phyloP scores from a whole-genome alignment of 2,888 invertebrate species.

The Aethes cnicana region DNA sequence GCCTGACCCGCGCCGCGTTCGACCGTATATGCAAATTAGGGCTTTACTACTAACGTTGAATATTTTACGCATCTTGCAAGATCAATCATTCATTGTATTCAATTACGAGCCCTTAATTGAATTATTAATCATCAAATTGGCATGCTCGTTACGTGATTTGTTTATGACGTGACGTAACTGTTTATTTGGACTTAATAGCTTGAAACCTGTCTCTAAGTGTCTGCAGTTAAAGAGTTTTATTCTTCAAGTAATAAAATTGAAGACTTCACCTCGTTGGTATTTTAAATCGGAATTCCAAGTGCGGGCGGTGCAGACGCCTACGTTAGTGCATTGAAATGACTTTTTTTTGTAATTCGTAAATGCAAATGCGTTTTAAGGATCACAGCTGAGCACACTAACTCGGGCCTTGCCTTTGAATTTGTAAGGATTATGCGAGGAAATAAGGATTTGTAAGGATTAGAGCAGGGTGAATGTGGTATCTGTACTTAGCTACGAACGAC shows the following conservation, averaged over 20 bases:
- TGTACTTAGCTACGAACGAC: no score
- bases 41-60: constrained; percentile 53
- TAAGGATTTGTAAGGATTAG: no score
- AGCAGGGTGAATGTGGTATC: no score
- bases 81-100: constrained; percentile 53
- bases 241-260: constrained; percentile 1
- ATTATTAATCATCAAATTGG: constrained; percentile 26
- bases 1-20: constrained; percentile 42
- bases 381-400: no score
- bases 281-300: not conserved
- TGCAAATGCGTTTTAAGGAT: constrained; percentile 3
- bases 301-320: not conserved
- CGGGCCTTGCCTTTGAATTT: no score
- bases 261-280: not conserved
- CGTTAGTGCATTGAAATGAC: not conserved
- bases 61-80: constrained; percentile 56
- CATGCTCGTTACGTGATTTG: constrained; percentile 19
- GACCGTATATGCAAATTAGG: constrained; percentile 60
- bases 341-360: constrained; percentile 18
- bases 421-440: no score
- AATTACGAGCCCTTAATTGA: constrained; percentile 32
- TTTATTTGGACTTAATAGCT: constrained; percentile 18
- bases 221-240: constrained; percentile 1
- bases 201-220: constrained; percentile 15
- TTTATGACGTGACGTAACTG: constrained; percentile 23